Evolutionary conservation across 2,797 vertebrate species (phyloP).

Genomic region (Brachyalestes nurse): DNA sequence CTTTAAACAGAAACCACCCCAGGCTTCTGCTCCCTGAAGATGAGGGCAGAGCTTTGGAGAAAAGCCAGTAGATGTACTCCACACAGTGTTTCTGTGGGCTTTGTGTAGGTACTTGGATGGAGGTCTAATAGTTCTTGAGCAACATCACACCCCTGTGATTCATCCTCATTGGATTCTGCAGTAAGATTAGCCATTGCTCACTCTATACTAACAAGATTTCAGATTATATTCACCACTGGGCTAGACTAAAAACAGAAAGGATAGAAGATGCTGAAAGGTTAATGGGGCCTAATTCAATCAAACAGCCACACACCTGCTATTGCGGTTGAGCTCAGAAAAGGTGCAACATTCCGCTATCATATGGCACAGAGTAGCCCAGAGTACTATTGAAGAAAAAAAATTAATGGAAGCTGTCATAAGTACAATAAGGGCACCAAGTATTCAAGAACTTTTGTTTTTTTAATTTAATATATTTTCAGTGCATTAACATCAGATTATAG

Average conservation of each 20-base stretch:
- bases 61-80: conserved; percentile 11
- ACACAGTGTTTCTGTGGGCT: conserved; percentile 3
- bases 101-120: conserved; percentile 16
- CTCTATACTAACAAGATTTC: conserved; percentile 7
- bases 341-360: neutral
- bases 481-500: too few relatives aligned
- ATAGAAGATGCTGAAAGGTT: neutral
- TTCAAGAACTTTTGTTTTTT: too few relatives aligned
- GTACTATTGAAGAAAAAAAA: neutral
- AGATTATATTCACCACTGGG: neutral
- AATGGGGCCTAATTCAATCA: conserved; percentile 7
- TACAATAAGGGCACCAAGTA: too few relatives aligned
- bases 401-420: too few relatives aligned
- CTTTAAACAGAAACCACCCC: conserved; percentile 11
- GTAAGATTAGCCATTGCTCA: conserved; percentile 3
- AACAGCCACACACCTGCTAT: neutral
- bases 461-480: too few relatives aligned
- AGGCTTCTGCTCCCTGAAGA: conserved; percentile 5
- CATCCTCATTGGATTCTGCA: neutral
- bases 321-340: neutral
- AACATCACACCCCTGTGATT: conserved; percentile 27
- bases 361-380: neutral
- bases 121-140: conserved; percentile 29
- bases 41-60: conserved; percentile 9
- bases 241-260: neutral